Evolutionary conservation across 2,113 vertebrate genomes (phyloP).

Genomic region (Clarias macrocephalus): DNA sequence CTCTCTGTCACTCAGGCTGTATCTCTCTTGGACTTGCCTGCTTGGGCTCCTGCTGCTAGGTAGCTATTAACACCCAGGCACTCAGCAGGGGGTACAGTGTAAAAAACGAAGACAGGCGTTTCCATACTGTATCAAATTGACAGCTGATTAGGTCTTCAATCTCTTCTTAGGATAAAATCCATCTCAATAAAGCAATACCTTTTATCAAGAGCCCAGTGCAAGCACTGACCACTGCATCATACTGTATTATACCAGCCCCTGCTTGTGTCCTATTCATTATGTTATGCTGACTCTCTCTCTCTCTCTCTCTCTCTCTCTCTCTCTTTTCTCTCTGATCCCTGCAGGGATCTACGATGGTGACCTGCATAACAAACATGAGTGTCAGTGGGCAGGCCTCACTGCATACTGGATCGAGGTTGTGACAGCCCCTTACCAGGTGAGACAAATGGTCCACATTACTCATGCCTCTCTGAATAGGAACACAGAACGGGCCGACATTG

Average conservation of each 20-base stretch:
- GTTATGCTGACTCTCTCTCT: slow-evolving; percentile 9
- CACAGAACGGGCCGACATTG: slow-evolving; percentile 26
- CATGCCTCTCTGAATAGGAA: slow-evolving; percentile 43
- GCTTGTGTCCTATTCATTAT: background rate
- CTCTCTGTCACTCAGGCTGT: slow-evolving; percentile 15
- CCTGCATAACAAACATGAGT: slow-evolving; percentile 54
- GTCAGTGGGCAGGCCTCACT: slow-evolving; percentile 17
- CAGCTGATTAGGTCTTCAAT: slow-evolving; percentile 59
- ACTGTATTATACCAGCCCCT: slow-evolving; percentile 49
- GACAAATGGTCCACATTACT: slow-evolving; percentile 60
- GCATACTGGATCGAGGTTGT: slow-evolving; percentile 54
- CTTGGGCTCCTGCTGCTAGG: slow-evolving; percentile 48
- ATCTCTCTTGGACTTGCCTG: slow-evolving; percentile 23
- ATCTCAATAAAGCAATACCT: slow-evolving; percentile 40
- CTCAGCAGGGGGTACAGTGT: slow-evolving; percentile 45
- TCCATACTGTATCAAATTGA: slow-evolving; percentile 59
- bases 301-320: slow-evolving; percentile 6
- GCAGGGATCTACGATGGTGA: slow-evolving; percentile 17
- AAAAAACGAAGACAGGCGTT: slow-evolving; percentile 40
- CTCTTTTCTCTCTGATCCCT: slow-evolving; percentile 12
- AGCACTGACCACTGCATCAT: slow-evolving; percentile 44
- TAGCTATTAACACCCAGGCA: slow-evolving; percentile 48
- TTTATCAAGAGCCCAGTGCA: slow-evolving; percentile 28
- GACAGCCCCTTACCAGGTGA: slow-evolving; percentile 53
- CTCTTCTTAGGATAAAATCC: slow-evolving; percentile 51